Base-by-base conservation (phyloP, 2,113 vertebrate species). In the Nothocercus nigrocapillus region DNA sequence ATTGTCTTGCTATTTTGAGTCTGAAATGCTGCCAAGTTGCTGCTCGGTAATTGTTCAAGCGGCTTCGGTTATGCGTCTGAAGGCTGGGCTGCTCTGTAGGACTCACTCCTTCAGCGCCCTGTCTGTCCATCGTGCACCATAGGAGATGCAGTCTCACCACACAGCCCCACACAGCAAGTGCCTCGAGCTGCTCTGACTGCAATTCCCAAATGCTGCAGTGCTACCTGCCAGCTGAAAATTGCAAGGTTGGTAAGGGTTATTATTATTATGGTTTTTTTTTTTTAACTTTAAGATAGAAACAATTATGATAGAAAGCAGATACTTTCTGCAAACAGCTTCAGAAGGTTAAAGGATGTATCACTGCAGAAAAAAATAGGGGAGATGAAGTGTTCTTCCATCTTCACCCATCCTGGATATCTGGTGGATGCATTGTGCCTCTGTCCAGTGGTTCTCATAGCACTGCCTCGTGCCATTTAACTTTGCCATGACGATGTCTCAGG, bases 21-120 rank as follows among this genome's bases (percentile, higher is more conserved):
- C 58, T 85, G 91, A 81, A 91, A 80, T 5, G 34, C 62, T 85
- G 94, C 93, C 95, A 94, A 92, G 81, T 6, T 79, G 44, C 38
- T 66, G 7, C 25, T 42, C 68, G 53, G 93, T 47, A 68, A 34
- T 32, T 5, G 53, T 44, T 84, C 89, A 64, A n/a, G 28, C 25
- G 75, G 86, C 80, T 93, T 73, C 7, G 2, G 19, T 24, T 42
- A 3, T 30, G 77, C 77, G 83, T 80, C n/a, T 70, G 40, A 49
- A 56, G 62, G 12, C 18, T 56, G 28, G 44, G 54, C 32, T 88
- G 15, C 15, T 20, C 8, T 1, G 61, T 4, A 69, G 49, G 82
- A 69, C 3, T 34, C 9, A 13, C 13, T 7, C 44, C n/a, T 64
- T 64, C 0, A 2, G 63, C n/a, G 54, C 38, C 7, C 2, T 25